These are phyloP conservation scores for Bellardia bayeri DNA, from an alignment of 2,888 invertebrate genomes.

Conservation along the genomic window DNA sequence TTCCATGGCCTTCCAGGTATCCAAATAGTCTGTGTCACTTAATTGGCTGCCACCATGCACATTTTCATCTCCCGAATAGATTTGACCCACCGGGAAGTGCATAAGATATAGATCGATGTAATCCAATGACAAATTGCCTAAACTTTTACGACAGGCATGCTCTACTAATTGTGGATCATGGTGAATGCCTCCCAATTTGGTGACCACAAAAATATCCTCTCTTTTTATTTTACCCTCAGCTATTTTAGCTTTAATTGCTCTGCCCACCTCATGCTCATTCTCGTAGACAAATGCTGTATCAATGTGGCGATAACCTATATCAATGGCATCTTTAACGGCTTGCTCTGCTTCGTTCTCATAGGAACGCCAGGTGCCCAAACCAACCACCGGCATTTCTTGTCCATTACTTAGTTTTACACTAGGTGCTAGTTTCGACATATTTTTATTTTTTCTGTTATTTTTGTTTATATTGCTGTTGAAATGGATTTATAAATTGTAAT, in stretches of 20 bases:
- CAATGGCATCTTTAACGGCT: constrained; percentile 84
- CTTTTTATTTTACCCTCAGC: constrained; percentile 83
- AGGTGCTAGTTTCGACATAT: constrained; percentile 82
- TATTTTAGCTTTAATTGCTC: constrained; percentile 84
- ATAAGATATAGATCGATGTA: constrained; percentile 93
- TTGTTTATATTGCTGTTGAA: constrained; percentile 23
- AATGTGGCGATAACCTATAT: constrained; percentile 85
- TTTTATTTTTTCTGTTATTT: background rate
- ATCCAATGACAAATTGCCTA: constrained; percentile 87
- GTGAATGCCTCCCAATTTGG: constrained; percentile 82
- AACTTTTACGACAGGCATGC: constrained; percentile 86
- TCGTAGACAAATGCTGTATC: constrained; percentile 85
- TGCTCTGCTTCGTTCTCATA: constrained; percentile 79
- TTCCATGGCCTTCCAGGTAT: constrained; percentile 83
- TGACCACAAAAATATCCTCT: constrained; percentile 83
- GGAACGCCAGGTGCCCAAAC: constrained; percentile 87
- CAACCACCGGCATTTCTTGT: constrained; percentile 87
- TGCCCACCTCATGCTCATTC: constrained; percentile 84
- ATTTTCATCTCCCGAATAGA: constrained; percentile 84
- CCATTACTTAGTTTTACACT: constrained; percentile 87
- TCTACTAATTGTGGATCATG: constrained; percentile 89
- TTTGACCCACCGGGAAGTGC: constrained; percentile 92
- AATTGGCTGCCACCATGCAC: constrained; percentile 81
- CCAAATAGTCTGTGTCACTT: constrained; percentile 81
- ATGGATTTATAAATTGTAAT: background rate